Evolutionary conservation across 2,113 vertebrate genomes (phyloP).

Genomic region (Halcyon senegalensis): DNA sequence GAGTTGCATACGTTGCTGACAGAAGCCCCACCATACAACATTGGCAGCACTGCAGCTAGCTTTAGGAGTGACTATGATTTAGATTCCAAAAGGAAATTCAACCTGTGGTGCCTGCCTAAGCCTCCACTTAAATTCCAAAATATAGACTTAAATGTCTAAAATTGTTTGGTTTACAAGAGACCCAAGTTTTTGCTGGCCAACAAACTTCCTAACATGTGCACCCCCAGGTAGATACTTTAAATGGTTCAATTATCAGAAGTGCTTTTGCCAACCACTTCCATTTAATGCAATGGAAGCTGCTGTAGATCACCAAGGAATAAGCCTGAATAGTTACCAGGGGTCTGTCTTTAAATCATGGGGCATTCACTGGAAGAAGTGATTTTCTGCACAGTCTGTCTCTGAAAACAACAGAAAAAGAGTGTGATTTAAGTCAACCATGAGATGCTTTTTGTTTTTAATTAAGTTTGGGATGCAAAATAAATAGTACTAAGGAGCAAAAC

Average conservation of each 20-base stretch:
- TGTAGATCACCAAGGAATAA: background rate
- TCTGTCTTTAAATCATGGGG: background rate
- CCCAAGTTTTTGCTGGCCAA: background rate
- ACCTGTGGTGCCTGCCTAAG: background rate
- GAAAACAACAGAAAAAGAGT: background rate
- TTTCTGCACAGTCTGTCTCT: background rate
- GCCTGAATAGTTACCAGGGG: background rate
- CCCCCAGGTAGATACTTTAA: background rate
- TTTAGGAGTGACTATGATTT: background rate
- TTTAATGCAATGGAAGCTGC: background rate
- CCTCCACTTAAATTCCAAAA: background rate
- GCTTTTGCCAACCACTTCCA: background rate
- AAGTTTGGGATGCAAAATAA: background rate
- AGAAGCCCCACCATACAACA: background rate
- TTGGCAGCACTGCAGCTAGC: background rate
- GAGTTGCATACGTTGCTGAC: background rate
- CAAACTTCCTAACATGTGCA: background rate
- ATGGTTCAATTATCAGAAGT: background rate
- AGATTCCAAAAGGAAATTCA: background rate
- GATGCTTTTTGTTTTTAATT: background rate
- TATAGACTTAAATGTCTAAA: background rate
- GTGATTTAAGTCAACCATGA: background rate
- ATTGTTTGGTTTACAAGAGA: background rate
- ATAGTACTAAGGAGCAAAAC: background rate
- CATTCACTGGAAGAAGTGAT: background rate